Evolutionary conservation across 2,888 invertebrate genomes (phyloP), one percentile per base, ranked within the genome.

Genomic region (Gerris lacustris): DNA sequence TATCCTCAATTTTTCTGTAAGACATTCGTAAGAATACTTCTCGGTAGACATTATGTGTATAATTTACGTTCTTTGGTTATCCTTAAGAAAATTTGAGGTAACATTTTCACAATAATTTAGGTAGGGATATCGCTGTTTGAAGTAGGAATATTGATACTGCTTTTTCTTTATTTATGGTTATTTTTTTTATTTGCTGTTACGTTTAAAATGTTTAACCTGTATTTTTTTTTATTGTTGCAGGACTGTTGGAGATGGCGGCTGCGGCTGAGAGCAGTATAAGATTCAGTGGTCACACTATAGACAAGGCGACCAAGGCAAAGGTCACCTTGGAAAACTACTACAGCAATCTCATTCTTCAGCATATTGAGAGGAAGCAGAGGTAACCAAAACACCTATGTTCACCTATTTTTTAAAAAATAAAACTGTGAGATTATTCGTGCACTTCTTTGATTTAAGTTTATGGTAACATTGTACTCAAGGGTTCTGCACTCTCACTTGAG

Each of bases 261-360:
- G 87, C 90, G 80, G 90, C 90, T 82, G 90, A 86, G 79, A 85
- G 87, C 79, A 45, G 63, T 31, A 91, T 94, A 82, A 91, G 92
- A 83, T 94, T 96, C 85, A 94, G 94, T 85, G 94, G 94, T 80
- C 94, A 96, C 83, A 97, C 97, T 79, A 86, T 94, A 83, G 97
- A 98, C 86, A 98, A 97, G 84, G 97, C 96, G 78, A 96, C 96
- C 80, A 96, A 97, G 83, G 97, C 98, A 78, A 97, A 99, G 85
- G 92, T 99, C 80, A 96, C 97, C 73, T 84, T 99, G 80, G 99
- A 99, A 84, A 98, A 97, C 83, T 99, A 97, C 84, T 99, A 99
- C 83, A 94, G 94, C 82, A 99, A 99, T 84, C 88, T 98, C 80
- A 92, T 98, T 80, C 89, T 94, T 77, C 98, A 98, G 82, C 95